Percentiles rank a stretch among this genome's conserved stretches.
Evolutionary conservation across 2,113 vertebrate genomes (phyloP).

Genomic region (Chauna torquata): DNA sequence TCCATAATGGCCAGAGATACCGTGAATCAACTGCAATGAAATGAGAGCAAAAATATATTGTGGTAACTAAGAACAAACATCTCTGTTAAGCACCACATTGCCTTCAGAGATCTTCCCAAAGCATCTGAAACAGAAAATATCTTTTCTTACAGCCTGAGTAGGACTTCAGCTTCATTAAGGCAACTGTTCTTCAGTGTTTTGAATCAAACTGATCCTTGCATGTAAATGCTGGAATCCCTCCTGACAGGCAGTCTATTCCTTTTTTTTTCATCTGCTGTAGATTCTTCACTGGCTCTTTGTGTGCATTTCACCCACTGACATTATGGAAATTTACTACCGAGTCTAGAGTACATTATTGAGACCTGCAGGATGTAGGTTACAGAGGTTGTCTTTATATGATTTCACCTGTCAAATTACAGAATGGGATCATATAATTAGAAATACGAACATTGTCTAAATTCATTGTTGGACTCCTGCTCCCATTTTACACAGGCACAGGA

Average conservation of each 20-base stretch:
- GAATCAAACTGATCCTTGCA: not conserved
- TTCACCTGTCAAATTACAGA: accelerated
- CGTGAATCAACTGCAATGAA: not conserved
- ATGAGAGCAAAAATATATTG: not conserved
- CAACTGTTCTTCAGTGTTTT: not conserved
- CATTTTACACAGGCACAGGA: not conserved
- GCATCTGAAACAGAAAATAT: not conserved
- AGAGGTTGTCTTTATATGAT: not conserved
- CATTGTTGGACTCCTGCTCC: not conserved
- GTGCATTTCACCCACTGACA: not conserved
- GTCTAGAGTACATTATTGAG: not conserved
- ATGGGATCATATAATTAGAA: not conserved
- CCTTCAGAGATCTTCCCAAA: not conserved
- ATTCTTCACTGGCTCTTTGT: not conserved
- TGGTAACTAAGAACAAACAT: not conserved
- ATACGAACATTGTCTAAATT: not conserved
- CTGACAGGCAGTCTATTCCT: not conserved
- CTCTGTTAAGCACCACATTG: not conserved
- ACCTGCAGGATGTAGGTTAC: not conserved
- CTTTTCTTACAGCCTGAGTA: not conserved
- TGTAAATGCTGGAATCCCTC: not conserved
- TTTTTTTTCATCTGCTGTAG: not conserved
- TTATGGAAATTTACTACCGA: not conserved
- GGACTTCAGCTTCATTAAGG: not conserved
- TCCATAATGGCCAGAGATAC: not conserved